Evolutionary conservation across 2,797 vertebrate genomes (phyloP).

Genomic region (Oryzias sinensis): DNA sequence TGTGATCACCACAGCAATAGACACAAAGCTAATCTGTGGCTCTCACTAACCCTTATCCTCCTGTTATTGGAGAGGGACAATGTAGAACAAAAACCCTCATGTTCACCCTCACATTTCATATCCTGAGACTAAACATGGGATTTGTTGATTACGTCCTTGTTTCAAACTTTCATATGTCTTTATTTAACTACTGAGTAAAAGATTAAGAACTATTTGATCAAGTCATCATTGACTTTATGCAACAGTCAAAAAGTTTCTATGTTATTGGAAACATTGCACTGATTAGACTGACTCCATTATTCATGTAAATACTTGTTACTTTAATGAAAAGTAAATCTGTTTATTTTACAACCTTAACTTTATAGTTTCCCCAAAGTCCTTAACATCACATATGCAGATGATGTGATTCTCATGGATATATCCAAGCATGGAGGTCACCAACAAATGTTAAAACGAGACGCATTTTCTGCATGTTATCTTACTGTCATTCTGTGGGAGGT

Average conservation of each 20-base stretch:
- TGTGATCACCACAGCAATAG: constrained; percentile 63
- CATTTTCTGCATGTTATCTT: constrained; percentile 14
- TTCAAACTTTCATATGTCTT: not conserved
- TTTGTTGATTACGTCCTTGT: constrained; percentile 9
- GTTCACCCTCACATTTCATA: constrained; percentile 25
- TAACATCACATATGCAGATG: not conserved
- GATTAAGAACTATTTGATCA: no score
- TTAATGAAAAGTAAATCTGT: no score
- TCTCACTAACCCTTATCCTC: constrained; percentile 55
- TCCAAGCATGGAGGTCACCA: constrained; percentile 9
- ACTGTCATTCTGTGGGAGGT: constrained; percentile 16
- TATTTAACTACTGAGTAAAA: no score
- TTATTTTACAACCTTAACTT: no score
- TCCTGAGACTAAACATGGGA: constrained; percentile 8
- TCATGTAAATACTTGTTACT: no score
- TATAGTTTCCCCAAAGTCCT: no score
- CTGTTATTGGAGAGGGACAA: constrained; percentile 37
- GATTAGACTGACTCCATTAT: no score
- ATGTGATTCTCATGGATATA: constrained; percentile 11
- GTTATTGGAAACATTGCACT: no score
- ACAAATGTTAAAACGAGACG: constrained; percentile 5
- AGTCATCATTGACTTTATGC: no score
- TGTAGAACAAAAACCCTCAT: constrained; percentile 35
- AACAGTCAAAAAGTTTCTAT: no score
- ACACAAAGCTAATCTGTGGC: constrained; percentile 57